Evolutionary conservation across 2,113 vertebrate genomes (phyloP).

Genomic region (Reinhardtius hippoglossoides): DNA sequence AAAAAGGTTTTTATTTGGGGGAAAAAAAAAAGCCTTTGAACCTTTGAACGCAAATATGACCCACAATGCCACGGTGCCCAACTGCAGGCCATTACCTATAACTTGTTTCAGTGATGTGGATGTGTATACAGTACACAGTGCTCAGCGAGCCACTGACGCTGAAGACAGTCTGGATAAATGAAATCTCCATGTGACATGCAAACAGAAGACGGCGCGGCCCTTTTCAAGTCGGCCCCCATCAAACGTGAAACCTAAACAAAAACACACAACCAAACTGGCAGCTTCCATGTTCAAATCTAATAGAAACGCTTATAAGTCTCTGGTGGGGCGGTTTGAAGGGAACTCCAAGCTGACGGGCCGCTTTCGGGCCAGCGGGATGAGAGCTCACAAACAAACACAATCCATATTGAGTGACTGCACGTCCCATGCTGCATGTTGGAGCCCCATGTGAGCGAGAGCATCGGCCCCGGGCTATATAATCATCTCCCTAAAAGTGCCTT

Average conservation of each 20-base stretch:
- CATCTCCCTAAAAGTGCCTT: conserved; percentile 75
- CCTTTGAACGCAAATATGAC: neutral
- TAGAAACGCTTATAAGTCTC: conserved; percentile 65
- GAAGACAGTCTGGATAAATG: conserved; percentile 59
- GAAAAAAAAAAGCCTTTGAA: neutral
- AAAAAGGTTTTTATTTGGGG: neutral
- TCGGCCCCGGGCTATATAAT: conserved; percentile 73
- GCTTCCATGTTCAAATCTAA: conserved; percentile 71
- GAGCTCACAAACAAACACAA: conserved; percentile 78
- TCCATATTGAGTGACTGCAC: conserved; percentile 73
- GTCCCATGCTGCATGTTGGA: conserved; percentile 53
- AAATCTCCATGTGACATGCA: conserved; percentile 61
- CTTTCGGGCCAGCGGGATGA: conserved; percentile 62
- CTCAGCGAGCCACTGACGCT: conserved; percentile 14
- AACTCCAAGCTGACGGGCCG: conserved; percentile 60
- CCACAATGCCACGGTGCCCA: neutral
- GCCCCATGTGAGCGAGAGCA: conserved; percentile 56
- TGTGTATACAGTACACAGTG: conserved; percentile 25
- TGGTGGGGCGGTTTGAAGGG: conserved; percentile 52
- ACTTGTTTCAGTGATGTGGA: conserved; percentile 9
- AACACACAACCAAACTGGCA: conserved; percentile 75
- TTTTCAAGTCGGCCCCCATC: conserved; percentile 68
- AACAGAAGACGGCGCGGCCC: conserved; percentile 57
- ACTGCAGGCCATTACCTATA: conserved; percentile 1
- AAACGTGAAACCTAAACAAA: conserved; percentile 75